Conservation (phyloP, 2,888 invertebrate genomes). For the Nebria salina region DNA sequence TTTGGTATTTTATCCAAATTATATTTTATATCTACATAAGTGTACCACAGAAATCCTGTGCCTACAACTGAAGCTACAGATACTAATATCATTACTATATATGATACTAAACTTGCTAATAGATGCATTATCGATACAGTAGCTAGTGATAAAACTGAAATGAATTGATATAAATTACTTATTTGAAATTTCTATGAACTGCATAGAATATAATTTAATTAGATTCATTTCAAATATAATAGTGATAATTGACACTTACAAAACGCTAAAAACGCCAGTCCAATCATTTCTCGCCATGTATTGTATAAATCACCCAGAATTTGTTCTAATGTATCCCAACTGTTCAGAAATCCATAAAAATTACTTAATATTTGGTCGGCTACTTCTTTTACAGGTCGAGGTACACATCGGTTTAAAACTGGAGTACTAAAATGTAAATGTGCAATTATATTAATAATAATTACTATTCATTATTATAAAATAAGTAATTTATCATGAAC, state of each 20-base stretch:
- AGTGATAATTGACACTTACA: constrained; percentile 66
- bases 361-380: constrained; percentile 72
- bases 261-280: constrained; percentile 81
- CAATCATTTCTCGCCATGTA: constrained; percentile 87
- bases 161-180: constrained; percentile 49
- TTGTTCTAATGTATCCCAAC: constrained; percentile 89
- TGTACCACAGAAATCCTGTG: constrained; percentile 87
- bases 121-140: constrained; percentile 87
- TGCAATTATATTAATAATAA: constrained; percentile 10
- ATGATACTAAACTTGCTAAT: constrained; percentile 84
- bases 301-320: constrained; percentile 87
- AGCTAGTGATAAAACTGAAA: constrained; percentile 82
- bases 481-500: neutral
- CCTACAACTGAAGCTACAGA: constrained; percentile 80
- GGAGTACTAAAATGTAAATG: constrained; percentile 67
- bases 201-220: no score
- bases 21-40: constrained; percentile 79
- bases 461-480: constrained; percentile 4
- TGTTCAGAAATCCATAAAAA: constrained; percentile 84
- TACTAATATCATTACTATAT: constrained; percentile 86
- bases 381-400: constrained; percentile 74
- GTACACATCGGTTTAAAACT: constrained; percentile 89
- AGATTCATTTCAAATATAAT: neutral
- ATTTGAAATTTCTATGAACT: neutral
- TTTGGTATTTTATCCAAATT: constrained; percentile 68